phyloP scores from a whole-genome alignment of 2,113 vertebrate genomes.

The Mesoclemmys tuberculata region DNA sequence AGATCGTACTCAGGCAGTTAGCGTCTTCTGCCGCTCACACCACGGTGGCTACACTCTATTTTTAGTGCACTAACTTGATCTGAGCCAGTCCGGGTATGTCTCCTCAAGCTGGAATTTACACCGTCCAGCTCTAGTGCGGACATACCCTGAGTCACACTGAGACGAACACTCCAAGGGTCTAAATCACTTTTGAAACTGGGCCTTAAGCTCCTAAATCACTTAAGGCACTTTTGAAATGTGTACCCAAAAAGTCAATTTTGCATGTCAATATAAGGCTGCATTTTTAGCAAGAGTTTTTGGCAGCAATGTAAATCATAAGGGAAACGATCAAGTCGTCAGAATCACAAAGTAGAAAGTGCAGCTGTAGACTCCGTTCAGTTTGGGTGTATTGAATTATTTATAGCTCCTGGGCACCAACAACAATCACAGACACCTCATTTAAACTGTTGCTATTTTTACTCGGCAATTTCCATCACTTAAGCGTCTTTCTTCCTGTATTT shows the following conservation, averaged over 20 bases:
- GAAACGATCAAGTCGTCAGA: slow-evolving; percentile 33
- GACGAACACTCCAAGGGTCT: not conserved
- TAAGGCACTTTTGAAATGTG: slow-evolving; percentile 11
- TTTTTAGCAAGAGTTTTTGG: slow-evolving; percentile 22
- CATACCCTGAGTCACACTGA: not conserved
- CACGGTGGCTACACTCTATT: not conserved
- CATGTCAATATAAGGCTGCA: slow-evolving; percentile 1
- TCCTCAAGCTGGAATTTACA: not conserved
- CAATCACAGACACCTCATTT: slow-evolving; percentile 59
- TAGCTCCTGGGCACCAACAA: slow-evolving; percentile 53
- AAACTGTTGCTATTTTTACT: slow-evolving; percentile 70
- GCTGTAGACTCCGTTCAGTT: slow-evolving; percentile 48
- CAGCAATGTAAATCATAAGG: slow-evolving; percentile 12
- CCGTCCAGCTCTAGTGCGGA: not conserved
- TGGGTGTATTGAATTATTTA: slow-evolving; percentile 66
- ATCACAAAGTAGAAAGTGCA: slow-evolving; percentile 29
- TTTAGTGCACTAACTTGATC: not conserved
- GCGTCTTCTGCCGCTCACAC: not conserved
- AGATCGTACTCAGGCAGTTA: not conserved
- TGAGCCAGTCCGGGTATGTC: not conserved
- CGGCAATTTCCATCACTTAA: slow-evolving; percentile 51
- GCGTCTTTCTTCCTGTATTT: slow-evolving; percentile 54
- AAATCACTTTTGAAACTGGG: fast-evolving
- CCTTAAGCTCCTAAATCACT: not conserved
- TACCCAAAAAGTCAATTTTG: slow-evolving; percentile 24